Evolutionary conservation across 2,797 vertebrate genomes (phyloP).

Genomic region (Muraenolepis orangiensis): DNA sequence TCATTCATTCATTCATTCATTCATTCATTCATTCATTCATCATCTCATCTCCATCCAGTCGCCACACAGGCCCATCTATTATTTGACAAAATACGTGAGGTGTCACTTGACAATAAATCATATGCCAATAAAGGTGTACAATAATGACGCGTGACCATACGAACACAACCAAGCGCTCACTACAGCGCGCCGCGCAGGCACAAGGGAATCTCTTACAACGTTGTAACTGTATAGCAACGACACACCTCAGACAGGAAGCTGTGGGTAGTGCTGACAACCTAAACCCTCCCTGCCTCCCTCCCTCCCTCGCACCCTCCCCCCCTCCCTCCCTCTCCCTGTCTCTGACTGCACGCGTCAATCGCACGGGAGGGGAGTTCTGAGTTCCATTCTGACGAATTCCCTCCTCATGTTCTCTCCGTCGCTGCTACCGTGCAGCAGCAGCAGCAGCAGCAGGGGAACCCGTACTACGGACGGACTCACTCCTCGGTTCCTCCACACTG

Average conservation of each 20-base stretch:
- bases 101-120: background rate
- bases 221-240: conserved; percentile 7
- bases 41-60: too few relatives aligned
- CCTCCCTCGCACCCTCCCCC: too few relatives aligned
- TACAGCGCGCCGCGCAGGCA: background rate
- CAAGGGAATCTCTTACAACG: background rate
- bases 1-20: background rate
- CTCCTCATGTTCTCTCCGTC: conserved; percentile 43
- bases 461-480: too few relatives aligned
- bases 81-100: background rate
- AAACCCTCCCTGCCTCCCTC: background rate
- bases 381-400: conserved; percentile 70
- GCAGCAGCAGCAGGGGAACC: too few relatives aligned
- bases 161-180: background rate
- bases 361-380: conserved; percentile 62
- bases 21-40: background rate
- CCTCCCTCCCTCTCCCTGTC: too few relatives aligned
- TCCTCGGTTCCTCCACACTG: too few relatives aligned
- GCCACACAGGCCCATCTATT: background rate
- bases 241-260: conserved; percentile 39
- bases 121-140: background rate
- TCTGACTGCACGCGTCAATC: conserved; percentile 74
- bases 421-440: background rate
- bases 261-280: conserved; percentile 39
- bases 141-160: background rate